Conservation (phyloP, 2,797 vertebrate species). For the Sebastes taczanowskii region DNA sequence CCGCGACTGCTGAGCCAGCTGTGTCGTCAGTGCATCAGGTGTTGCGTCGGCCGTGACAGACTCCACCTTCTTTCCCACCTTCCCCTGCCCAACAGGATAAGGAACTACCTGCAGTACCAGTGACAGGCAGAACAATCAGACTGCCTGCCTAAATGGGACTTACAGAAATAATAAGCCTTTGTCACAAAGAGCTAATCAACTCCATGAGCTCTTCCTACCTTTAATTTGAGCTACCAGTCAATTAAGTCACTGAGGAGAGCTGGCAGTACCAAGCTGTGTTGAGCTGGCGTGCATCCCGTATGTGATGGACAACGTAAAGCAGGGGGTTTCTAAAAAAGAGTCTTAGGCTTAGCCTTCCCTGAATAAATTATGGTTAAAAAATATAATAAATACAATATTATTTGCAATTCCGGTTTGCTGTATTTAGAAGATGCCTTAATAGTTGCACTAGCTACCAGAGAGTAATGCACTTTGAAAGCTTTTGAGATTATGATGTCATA, state of each 20-base stretch:
- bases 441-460: constrained; percentile 3
- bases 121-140: constrained; percentile 59
- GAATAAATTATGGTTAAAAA: background rate
- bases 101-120: constrained; percentile 91
- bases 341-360: background rate
- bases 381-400: background rate
- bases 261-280: constrained; percentile 4
- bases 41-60: constrained; percentile 85
- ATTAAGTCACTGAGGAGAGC: constrained; percentile 22
- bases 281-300: constrained; percentile 1
- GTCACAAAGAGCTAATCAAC: constrained; percentile 4
- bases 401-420: constrained; percentile 21
- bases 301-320: constrained; percentile 16
- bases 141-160: constrained; percentile 10
- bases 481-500: background rate
- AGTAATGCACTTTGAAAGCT: constrained; percentile 33
- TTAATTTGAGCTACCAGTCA: constrained; percentile 24
- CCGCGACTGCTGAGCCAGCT: constrained; percentile 90
- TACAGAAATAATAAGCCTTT: constrained; percentile 5
- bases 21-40: constrained; percentile 90
- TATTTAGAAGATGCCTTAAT: constrained; percentile 26
- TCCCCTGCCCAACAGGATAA: constrained; percentile 88
- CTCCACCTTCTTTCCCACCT: constrained; percentile 90
- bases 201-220: constrained; percentile 11
- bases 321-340: background rate